Evolutionary conservation across 1,140 invertebrate genomes (phyloP), one percentile per base, ranked within the genome.

Genomic region (Ips nitidus): DNA sequence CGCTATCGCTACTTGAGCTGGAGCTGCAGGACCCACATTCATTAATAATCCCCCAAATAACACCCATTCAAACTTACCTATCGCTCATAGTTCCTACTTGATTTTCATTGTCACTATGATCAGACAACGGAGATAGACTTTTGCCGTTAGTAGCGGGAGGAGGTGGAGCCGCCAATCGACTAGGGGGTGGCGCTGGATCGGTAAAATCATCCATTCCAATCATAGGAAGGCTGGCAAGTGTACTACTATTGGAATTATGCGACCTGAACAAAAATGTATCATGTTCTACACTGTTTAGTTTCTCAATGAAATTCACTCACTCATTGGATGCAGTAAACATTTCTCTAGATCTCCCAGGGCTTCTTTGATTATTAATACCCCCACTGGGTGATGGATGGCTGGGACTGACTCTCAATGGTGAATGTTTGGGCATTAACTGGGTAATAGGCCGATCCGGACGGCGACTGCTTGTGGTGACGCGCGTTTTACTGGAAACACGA

Each of bases 211-310:
- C 90, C 40, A 88, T 81, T 52, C 87, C 87, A 70, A 92, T 91
- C 85, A 92, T 88, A 4, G 90, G 90, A 59, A 93, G 84, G 75
- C 90, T 92, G 62, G 89, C 90, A 55, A 89, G 81, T 2, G 88
- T 86, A 80, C 87, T 84, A 22, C 22, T 22, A 22, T 22, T 22
- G 74, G 77, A 77, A 75, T 80, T 80, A 75, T 81, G 81, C 59
- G 81, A 79, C 40, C 75, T 75, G 52, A 47, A 75, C 75, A 67
- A 64, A 64, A 71, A 60, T 64, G 53, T 41, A 55, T 36, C 37
- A 55, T 6, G 6, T 2, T 38, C 0, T 1, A 47, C 41, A 55
- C 65, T 59, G 2, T 59, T 41, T 41, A 39, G 52, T 38, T 50
- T 6, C 7, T 50, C 3, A 50, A 50, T 8, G 22, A 50, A 55